These are phyloP conservation scores for Trichoplax adhaerens DNA, from an alignment of 37 sponge, comb jelly and placozoan genomes.

Conservation along the genomic window DNA sequence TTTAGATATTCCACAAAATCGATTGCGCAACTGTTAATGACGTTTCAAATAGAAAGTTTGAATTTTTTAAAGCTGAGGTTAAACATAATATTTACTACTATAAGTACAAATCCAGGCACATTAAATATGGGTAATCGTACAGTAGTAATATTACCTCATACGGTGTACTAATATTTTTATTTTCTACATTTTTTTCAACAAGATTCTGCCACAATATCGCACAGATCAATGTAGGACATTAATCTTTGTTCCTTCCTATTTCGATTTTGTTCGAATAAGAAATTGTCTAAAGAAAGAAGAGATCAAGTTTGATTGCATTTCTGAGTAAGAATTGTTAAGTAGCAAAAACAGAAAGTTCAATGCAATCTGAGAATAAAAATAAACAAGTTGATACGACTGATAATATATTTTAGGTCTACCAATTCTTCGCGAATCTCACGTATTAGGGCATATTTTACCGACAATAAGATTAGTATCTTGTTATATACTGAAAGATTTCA, in stretches of 20 bases:
- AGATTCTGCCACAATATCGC: constrained; percentile 55
- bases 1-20: constrained; percentile 41
- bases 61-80: constrained; percentile 53
- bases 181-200: constrained; percentile 1
- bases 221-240: constrained; percentile 31
- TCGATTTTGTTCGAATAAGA: constrained; percentile 80
- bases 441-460: constrained; percentile 38
- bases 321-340: constrained; percentile 40
- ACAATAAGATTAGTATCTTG: constrained; percentile 47
- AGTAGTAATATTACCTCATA: background rate
- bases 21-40: constrained; percentile 19
- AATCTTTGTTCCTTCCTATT: constrained; percentile 76
- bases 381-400: background rate
- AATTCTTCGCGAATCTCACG: constrained; percentile 39
- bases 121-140: constrained; percentile 7
- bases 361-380: background rate
- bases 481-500: constrained; percentile 80
- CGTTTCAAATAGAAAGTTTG: constrained; percentile 38
- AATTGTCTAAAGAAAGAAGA: constrained; percentile 71
- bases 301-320: constrained; percentile 33
- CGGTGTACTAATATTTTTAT: constrained; percentile 1
- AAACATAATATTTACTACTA: background rate
- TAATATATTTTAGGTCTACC: constrained; percentile 34
- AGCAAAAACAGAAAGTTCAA: background rate
- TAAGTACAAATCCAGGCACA: background rate